Base-by-base conservation (phyloP, 2,113 vertebrate genomes). In the Rhombomys opimus region DNA sequence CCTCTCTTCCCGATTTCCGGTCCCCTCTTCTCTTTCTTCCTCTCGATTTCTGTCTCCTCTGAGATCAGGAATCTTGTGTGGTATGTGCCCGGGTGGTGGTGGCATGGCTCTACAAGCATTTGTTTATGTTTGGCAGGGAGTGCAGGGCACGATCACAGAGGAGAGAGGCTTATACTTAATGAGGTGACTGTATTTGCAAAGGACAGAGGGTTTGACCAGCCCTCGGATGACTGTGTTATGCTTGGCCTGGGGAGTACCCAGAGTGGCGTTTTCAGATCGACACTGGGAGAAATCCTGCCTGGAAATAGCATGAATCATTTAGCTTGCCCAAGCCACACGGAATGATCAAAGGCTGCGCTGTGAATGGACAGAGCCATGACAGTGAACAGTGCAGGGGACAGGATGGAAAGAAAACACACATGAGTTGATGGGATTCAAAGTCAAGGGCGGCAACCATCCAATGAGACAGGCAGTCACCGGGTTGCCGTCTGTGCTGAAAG, bases 381-480 rank as follows among this genome's bases (percentile, higher is more conserved):
- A 22, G 65, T 67, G 65, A 68, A 80, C n/a, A n/a, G 84, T 76
- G 65, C 30, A 54, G 6, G 13, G 17, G 70, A 73, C 27, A 67
- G 2, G 82, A 50, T 35, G n/a, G 87, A 80, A 81, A 72, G 65
- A 67, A 88, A 77, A 67, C 57, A 41, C 50, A 14, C 27, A 91
- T 95, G 32, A 81, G 20, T 12, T 89, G 68, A 68, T 61, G 96
- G 89, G 86, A 59, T 92, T 94, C 80, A 86, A 97, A 90, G 20
- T 52, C 65, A 46, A 32, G 59, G 59, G 81, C 91, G 30, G 72
- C 1, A 27, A 84, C 85, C 78, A 27, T n/a, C 59, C 75, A 14
- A 0, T 82, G 41, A 70, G 68, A 25, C 30, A 18, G 46, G 95
- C 75, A 25, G 0, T 92, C 89, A 41, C 11, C 27, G 14, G 80